Evolutionary conservation across 2,113 vertebrate genomes (phyloP).

Genomic region (Heptranchias perlo): DNA sequence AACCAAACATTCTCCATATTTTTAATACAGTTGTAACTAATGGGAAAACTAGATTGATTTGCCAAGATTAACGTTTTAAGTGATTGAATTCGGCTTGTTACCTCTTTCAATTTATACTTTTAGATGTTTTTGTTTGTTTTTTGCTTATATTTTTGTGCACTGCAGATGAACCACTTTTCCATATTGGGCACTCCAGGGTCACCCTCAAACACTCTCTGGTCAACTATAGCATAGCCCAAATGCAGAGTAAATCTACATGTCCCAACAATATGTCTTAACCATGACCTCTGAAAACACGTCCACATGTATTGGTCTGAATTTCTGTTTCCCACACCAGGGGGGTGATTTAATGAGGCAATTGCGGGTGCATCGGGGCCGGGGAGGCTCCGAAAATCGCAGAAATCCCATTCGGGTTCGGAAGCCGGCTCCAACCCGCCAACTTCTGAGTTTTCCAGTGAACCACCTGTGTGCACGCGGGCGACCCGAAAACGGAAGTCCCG

Average conservation of each 20-base stretch:
- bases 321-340: no score
- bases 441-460: no score
- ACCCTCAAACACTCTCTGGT: neutral
- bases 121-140: neutral
- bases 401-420: no score
- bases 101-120: neutral
- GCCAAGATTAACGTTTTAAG: neutral
- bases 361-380: no score
- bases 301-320: no score
- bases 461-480: no score
- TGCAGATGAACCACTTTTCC: neutral
- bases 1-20: neutral
- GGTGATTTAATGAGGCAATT: no score
- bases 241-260: neutral
- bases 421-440: no score
- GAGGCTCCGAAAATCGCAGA: no score
- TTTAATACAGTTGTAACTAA: neutral
- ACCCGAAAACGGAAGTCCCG: no score
- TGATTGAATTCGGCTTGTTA: neutral
- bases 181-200: neutral
- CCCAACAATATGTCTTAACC: neutral
- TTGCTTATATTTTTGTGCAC: neutral
- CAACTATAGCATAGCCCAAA: neutral
- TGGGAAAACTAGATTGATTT: neutral
- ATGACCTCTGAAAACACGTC: no score